Evolutionary conservation across 1,140 invertebrate species (phyloP).

Genomic region (Matsumurasca onukii): DNA sequence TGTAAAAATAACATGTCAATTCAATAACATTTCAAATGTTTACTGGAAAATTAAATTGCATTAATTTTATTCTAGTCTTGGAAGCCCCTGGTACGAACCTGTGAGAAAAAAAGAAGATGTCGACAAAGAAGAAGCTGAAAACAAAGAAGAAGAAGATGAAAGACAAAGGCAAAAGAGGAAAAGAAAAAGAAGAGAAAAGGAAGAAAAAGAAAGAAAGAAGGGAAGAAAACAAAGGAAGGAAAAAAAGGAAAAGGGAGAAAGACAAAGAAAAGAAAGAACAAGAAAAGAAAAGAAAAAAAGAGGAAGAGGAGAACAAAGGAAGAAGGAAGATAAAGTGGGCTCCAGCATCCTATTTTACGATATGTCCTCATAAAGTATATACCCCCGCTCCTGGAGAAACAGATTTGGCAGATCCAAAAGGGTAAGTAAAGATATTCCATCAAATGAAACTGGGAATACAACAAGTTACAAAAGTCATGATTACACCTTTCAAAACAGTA

Average conservation of each 20-base stretch:
- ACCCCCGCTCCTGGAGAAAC: not conserved
- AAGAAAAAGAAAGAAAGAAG: not conserved
- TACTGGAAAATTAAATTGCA: too few relatives aligned
- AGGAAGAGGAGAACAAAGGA: constrained; percentile 9
- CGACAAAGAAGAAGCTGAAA: not conserved
- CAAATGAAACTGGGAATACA: too few relatives aligned
- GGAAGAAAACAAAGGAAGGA: not conserved
- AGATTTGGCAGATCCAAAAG: not conserved
- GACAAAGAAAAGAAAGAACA: not conserved
- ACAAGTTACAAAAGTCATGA: too few relatives aligned
- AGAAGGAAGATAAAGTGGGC: not conserved
- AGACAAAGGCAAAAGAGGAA: not conserved
- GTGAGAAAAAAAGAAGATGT: not conserved
- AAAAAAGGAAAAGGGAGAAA: constrained; percentile 1
- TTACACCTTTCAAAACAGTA: too few relatives aligned
- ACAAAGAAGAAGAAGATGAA: not conserved
- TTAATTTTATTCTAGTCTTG: constrained; percentile 2
- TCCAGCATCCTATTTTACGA: not conserved
- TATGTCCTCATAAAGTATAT: constrained; percentile 4
- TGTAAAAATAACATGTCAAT: too few relatives aligned
- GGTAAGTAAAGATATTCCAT: constrained; percentile 3
- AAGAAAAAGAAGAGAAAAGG: not conserved
- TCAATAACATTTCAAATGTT: too few relatives aligned
- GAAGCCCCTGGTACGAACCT: not conserved
- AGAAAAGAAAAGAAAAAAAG: not conserved